Base-by-base conservation (phyloP, 35 echinoderm and acorn worm genomes). In the Ophioderma brevispina region DNA sequence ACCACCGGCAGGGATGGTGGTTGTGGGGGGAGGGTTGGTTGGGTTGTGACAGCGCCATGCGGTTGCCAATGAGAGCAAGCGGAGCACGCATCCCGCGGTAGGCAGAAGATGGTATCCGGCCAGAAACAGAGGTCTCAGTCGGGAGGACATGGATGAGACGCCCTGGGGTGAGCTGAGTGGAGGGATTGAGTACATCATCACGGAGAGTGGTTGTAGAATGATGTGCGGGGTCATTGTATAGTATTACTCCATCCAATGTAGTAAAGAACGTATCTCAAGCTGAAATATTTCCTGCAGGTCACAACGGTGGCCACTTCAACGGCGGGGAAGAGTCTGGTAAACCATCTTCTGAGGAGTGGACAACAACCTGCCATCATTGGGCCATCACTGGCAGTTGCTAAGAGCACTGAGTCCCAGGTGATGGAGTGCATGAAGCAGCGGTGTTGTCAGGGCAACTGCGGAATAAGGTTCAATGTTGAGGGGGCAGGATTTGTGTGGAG, bases 51-150 rank as follows among this genome's bases (percentile, higher is more conserved):
- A 70, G 81, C 32, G 83, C 75, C 82, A 92, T 92, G 11, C 40
- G 63, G 90, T 92, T 85, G 76, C n/a, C 90, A 92, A 35, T 52
- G 39, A 42, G 55, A 86, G 39, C 90, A 86, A n/a, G n/a, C 1
- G 33, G 36, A 0, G 56, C 75, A 25, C 82, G 76, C 75, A 79
- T 86, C 41, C 13, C 81, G 6, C 40, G 38, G 0, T 70, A 76
- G 32, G 42, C 46, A 1, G 78, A 37, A 18, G 40, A 79, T 37
- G 85, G 85, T 0, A 52, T 76, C 14, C 84, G 91, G 84, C 84
- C 87, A 43, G n/a, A 93, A 93, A 39, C 8, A 78, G 88, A 0
- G n/a, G 75, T 38, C 36, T 82, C 86, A 70, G 86, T 80, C 80
- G 49, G 0, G 55, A 55, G 37, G 30, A 30, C 89, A 85, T 91